These are phyloP conservation scores for Corythornis madagascariensis DNA, from an alignment of 2,113 vertebrate species.

Conservation along the genomic window DNA sequence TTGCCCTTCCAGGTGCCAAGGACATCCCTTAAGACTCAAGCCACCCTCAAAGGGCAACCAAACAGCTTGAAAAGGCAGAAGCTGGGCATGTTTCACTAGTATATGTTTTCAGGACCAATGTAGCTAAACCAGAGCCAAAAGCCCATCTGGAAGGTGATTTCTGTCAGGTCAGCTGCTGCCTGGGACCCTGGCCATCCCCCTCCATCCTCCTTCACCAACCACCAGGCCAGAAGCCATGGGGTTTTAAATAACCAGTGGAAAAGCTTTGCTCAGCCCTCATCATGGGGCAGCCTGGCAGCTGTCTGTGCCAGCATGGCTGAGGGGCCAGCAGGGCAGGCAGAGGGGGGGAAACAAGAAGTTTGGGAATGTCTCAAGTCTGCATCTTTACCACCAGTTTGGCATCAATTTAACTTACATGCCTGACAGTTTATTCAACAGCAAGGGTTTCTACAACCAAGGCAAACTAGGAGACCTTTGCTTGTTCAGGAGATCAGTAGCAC, in stretches of 20 bases:
- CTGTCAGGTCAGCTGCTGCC: not conserved
- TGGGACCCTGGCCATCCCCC: not conserved
- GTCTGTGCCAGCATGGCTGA: not conserved
- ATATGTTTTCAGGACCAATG: not conserved
- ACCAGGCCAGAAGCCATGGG: not conserved
- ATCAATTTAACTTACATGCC: not conserved
- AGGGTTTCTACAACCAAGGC: not conserved
- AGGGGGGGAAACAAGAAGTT: not conserved
- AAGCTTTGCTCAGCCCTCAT: not conserved
- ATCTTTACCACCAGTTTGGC: not conserved
- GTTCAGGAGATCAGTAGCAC: not conserved
- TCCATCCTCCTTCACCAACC: not conserved
- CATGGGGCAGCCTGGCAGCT: rapidly evolving
- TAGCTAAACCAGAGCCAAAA: not conserved
- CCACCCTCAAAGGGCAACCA: not conserved
- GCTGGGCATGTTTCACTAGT: not conserved
- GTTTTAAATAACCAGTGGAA: not conserved
- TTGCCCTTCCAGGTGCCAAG: not conserved
- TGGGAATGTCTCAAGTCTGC: rapidly evolving
- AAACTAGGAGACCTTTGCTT: not conserved
- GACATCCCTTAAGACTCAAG: not conserved
- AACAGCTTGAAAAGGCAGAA: not conserved
- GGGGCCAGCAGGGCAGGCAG: rapidly evolving
- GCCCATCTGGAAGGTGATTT: not conserved
- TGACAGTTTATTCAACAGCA: not conserved